These are phyloP conservation scores for Rallus crepitans DNA, from an alignment of 2,797 vertebrate genomes.

Conservation along the genomic window DNA sequence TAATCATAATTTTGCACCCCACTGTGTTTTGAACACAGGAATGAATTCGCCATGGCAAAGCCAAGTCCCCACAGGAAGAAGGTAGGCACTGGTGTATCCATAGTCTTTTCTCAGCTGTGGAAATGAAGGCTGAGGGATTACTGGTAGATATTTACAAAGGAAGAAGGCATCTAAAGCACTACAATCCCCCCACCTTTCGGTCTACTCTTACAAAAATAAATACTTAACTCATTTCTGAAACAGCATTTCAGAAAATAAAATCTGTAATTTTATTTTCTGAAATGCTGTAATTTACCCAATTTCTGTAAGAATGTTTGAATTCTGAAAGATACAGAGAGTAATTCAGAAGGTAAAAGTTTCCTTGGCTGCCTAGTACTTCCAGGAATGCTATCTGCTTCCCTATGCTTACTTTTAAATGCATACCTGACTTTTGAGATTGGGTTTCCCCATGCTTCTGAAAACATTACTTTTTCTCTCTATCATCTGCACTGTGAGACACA, in stretches of 20 bases:
- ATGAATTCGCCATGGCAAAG: not conserved
- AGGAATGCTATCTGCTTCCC: not conserved
- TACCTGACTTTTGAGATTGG: not conserved
- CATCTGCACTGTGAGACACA: not conserved
- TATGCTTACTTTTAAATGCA: not conserved
- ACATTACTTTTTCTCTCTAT: not conserved
- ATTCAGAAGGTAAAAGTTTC: not conserved
- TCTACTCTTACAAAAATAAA: not conserved
- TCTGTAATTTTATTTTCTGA: too few relatives aligned
- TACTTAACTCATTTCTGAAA: not conserved
- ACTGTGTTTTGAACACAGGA: conserved; percentile 19
- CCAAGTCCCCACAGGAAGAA: not conserved
- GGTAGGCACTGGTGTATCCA: not conserved
- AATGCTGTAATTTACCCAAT: too few relatives aligned
- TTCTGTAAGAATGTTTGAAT: not conserved
- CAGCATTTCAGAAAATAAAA: not conserved
- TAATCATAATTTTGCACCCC: conserved; percentile 24
- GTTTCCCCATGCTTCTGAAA: not conserved
- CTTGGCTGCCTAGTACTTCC: not conserved
- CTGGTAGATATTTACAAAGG: not conserved
- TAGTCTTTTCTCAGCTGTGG: not conserved
- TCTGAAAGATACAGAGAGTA: not conserved
- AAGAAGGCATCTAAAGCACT: not conserved
- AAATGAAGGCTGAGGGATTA: not conserved
- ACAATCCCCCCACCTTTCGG: accelerated